Evolutionary conservation across 2,113 vertebrate species (phyloP), one percentile per base, ranked within the genome.

Genomic region (Symphodus melops): DNA sequence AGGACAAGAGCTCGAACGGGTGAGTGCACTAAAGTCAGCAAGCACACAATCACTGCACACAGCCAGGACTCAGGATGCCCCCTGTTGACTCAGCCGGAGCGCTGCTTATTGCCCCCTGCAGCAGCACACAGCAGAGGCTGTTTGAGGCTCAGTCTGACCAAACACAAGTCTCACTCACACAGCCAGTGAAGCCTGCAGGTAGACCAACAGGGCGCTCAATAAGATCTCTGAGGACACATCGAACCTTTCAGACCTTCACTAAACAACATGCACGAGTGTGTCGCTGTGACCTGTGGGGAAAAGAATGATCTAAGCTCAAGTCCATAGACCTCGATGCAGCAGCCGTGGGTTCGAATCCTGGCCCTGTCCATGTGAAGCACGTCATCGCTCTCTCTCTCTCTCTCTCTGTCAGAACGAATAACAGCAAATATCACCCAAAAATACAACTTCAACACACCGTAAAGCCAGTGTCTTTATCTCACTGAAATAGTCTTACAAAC

Each of bases 1-100:
- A 93, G 21, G 92, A 95, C 46, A 86, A 76, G 73, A 92, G 92
- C 81, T 93, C 91, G 55, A 90, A 89, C 16, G 77, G 91, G 93
- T 93, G 75, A 89, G 90, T 76, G 9, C 28, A 68, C 36, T 36
- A 61, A 68, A 65, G 68, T 46, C 64, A 5, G 76, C 44, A 37
- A 49, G 17, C 60, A 51, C 16, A 75, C 16, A 55, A 41, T 33
- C 58, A 20, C 46, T 21, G 23, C 25, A 36, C 66, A 48, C 79
- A 60, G 21, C 12, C 37, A 72, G 71, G 60, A 68, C 65, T 70
- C 49, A 21, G n/a, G 28, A 36, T 28, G 71, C 77, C 69, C 69
- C 70, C 77, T 42, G 61, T 28, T 72, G 81, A 73, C 66, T 42
- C 36, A 48, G 46, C 25, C 44, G 28, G 20, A 61, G 78, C 48